These are phyloP conservation scores for Bambusicola thoracicus DNA, from an alignment of 2,113 vertebrate genomes.

Conservation along the genomic window DNA sequence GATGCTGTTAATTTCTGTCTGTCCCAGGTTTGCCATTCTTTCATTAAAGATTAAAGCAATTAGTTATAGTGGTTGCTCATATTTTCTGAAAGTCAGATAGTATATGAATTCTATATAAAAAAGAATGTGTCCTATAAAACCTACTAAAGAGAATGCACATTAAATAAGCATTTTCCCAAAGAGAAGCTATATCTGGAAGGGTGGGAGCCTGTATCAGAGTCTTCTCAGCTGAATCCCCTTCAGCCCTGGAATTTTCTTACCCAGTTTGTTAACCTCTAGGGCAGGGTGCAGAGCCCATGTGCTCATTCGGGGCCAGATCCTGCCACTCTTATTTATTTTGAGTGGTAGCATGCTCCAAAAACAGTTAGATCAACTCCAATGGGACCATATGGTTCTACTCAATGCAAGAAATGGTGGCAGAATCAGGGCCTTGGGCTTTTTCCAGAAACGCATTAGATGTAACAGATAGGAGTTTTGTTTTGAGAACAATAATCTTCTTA, in stretches of 20 bases:
- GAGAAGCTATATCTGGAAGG: constrained; percentile 19
- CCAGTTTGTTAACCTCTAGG: constrained; percentile 62
- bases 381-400: constrained; percentile 67
- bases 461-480: constrained; percentile 57
- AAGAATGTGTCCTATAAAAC: not conserved
- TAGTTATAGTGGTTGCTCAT: constrained; percentile 23
- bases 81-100: constrained; percentile 21
- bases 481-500: constrained; percentile 54
- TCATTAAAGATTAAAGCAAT: constrained; percentile 51
- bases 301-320: constrained; percentile 60
- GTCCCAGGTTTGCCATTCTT: not conserved
- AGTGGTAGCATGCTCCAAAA: constrained; percentile 57
- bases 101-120: constrained; percentile 4
- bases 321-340: constrained; percentile 69
- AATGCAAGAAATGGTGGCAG: constrained; percentile 13
- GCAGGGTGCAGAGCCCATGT: constrained; percentile 60
- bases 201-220: not conserved
- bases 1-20: not conserved
- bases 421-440: constrained; percentile 64
- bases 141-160: not conserved
- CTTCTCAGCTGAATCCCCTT: constrained; percentile 49
- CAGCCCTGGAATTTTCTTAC: constrained; percentile 58
- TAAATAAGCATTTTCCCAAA: not conserved
- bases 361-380: constrained; percentile 51
- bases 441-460: constrained; percentile 32